phyloP scores from a whole-genome alignment of 2,888 invertebrate species.

The Dyspetes luteomarginatus region DNA sequence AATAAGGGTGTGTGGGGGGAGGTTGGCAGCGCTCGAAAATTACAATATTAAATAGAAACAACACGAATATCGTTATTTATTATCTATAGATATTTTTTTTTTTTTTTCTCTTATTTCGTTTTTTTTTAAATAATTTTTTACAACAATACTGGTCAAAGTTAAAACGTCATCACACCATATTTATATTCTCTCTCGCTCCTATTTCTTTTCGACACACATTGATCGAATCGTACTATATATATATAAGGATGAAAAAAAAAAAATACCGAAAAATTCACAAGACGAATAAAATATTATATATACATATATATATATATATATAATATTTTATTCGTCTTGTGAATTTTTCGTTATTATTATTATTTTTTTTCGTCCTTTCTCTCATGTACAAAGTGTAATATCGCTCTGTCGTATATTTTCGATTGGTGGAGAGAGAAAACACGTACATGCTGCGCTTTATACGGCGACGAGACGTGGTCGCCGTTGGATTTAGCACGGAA shows the following conservation, averaged over 20 bases:
- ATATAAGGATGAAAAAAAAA: too few species aligned
- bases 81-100: conserved; percentile 37
- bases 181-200: background rate
- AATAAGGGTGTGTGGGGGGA: conserved; percentile 1
- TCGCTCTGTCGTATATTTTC: conserved; percentile 32
- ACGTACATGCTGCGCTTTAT: background rate
- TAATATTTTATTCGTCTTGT: conserved; percentile 46
- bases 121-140: conserved; percentile 24
- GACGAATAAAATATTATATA: conserved; percentile 49
- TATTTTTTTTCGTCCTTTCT: background rate
- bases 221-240: conserved; percentile 17
- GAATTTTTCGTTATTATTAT: conserved; percentile 25
- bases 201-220: conserved; percentile 19
- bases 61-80: conserved; percentile 63
- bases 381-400: conserved; percentile 57
- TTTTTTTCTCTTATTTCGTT: background rate
- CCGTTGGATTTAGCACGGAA: conserved; percentile 12
- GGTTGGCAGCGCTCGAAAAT: conserved; percentile 60
- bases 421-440: background rate
- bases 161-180: conserved; percentile 36
- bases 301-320: too few species aligned
- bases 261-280: conserved; percentile 21
- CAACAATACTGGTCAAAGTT: conserved; percentile 56
- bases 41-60: conserved; percentile 58
- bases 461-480: conserved; percentile 32